phyloP scores from a whole-genome alignment of 2,113 vertebrate genomes.

The Symphodus melops region DNA sequence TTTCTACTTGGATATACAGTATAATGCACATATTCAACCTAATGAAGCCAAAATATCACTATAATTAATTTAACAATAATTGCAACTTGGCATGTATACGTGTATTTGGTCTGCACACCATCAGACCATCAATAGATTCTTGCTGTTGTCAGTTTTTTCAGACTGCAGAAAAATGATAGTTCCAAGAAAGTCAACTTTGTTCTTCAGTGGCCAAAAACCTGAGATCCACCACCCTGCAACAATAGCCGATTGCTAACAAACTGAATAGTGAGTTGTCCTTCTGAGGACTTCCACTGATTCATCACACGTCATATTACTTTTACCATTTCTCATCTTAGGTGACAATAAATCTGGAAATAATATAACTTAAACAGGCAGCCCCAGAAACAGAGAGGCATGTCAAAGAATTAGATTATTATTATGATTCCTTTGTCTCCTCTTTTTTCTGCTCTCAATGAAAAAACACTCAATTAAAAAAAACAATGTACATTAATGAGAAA shows the following conservation, averaged over 20 bases:
- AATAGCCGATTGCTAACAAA: slow-evolving; percentile 37
- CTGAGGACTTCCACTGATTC: slow-evolving; percentile 9
- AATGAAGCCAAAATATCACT: no score
- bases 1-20: no score
- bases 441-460: slow-evolving; percentile 55
- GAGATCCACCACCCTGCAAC: slow-evolving; percentile 55
- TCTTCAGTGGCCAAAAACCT: slow-evolving; percentile 59
- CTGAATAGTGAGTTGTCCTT: slow-evolving; percentile 39
- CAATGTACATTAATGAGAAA: slow-evolving; percentile 60
- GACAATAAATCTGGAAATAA: slow-evolving; percentile 53
- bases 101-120: no score
- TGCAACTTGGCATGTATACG: no score
- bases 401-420: slow-evolving; percentile 47
- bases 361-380: slow-evolving; percentile 52
- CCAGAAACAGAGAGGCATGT: slow-evolving; percentile 28
- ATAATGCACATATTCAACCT: no score
- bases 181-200: slow-evolving; percentile 66
- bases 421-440: slow-evolving; percentile 1
- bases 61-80: no score
- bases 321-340: slow-evolving; percentile 38
- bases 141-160: slow-evolving; percentile 51
- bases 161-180: slow-evolving; percentile 55
- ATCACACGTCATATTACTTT: slow-evolving; percentile 35
- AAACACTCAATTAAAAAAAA: slow-evolving; percentile 38
- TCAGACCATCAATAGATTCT: no score